Conservation (phyloP, 1,140 invertebrate species). For the Hypsibius dujardini region DNA sequence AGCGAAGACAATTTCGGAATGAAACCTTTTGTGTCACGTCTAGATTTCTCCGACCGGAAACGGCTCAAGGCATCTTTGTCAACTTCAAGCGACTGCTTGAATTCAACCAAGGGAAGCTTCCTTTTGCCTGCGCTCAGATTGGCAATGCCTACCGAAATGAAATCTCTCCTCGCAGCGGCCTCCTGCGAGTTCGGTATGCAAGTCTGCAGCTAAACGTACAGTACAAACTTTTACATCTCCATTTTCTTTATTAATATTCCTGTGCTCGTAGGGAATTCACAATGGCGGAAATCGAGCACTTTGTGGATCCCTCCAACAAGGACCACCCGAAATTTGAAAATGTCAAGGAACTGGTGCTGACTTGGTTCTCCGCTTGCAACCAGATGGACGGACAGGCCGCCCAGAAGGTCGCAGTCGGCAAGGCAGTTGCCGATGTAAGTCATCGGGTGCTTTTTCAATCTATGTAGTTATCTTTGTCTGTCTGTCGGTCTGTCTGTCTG, state of each 20-base stretch:
- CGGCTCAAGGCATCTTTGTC: slow-evolving; percentile 97
- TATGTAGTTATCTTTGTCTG: no score
- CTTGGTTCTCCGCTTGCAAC: slow-evolving; percentile 79
- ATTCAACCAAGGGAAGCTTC: slow-evolving; percentile 87
- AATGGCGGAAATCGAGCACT: slow-evolving; percentile 99
- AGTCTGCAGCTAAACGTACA: not conserved
- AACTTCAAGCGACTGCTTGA: slow-evolving; percentile 91
- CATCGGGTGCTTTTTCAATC: no score
- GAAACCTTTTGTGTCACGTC: no score
- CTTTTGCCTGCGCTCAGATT: slow-evolving; percentile 95
- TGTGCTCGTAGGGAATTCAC: slow-evolving; percentile 62
- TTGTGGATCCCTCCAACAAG: slow-evolving; percentile 79
- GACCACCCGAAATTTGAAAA: slow-evolving; percentile 71
- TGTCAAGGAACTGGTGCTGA: slow-evolving; percentile 51
- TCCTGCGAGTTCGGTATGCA: slow-evolving; percentile 62
- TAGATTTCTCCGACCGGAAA: slow-evolving; percentile 81
- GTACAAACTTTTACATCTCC: not conserved
- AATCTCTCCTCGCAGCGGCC: slow-evolving; percentile 89
- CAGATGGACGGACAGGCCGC: slow-evolving; percentile 56
- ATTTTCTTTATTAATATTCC: slow-evolving; percentile 1
- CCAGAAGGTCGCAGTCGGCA: slow-evolving; percentile 29
- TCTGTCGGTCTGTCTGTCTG: no score
- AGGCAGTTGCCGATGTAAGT: slow-evolving; percentile 31
- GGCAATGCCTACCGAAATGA: slow-evolving; percentile 96
- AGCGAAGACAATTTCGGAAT: no score